Percentiles rank a stretch among this genome's conserved stretches.
Evolutionary conservation across 2,888 invertebrate species (phyloP).

Genomic region (Pycnomerus fuliginosus): DNA sequence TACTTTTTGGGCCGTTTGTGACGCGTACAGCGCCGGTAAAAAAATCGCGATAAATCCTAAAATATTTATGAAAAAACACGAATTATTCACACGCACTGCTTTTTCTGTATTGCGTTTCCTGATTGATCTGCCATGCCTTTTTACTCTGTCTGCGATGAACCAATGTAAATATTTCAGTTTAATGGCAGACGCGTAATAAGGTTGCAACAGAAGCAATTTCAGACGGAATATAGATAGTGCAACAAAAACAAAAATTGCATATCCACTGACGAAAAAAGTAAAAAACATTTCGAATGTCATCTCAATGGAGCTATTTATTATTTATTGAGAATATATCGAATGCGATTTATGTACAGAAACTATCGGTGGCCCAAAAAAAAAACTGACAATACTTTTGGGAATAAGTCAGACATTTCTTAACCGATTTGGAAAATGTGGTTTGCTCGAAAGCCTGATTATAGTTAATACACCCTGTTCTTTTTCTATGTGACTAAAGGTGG

Average conservation of each 20-base stretch:
- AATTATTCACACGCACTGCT: conserved; percentile 40
- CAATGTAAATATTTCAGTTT: conserved; percentile 42
- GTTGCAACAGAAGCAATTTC: conserved; percentile 28
- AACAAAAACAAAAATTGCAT: conserved; percentile 36
- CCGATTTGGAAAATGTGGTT: too few relatives aligned
- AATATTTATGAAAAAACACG: conserved; percentile 41
- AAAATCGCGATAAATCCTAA: conserved; percentile 44
- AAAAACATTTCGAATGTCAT: too few relatives aligned
- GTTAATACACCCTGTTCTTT: too few relatives aligned
- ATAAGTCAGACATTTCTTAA: too few relatives aligned
- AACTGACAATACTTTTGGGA: too few relatives aligned
- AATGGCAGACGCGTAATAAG: conserved; percentile 38
- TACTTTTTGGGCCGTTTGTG: conserved; percentile 41
- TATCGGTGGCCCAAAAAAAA: too few relatives aligned
- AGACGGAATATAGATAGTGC: conserved; percentile 35
- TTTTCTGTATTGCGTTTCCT: conserved; percentile 38
- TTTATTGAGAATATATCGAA: too few relatives aligned
- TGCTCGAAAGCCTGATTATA: too few relatives aligned
- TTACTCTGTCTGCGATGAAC: conserved; percentile 38
- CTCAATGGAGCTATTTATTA: too few relatives aligned
- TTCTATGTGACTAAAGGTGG: too few relatives aligned
- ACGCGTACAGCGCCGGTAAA: conserved; percentile 38
- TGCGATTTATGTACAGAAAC: too few relatives aligned
- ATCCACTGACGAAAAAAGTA: conserved; percentile 9
- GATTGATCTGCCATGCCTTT: conserved; percentile 36